Conservation (phyloP, 1,140 invertebrate genomes). For the Protaetia brevitarsis region DNA sequence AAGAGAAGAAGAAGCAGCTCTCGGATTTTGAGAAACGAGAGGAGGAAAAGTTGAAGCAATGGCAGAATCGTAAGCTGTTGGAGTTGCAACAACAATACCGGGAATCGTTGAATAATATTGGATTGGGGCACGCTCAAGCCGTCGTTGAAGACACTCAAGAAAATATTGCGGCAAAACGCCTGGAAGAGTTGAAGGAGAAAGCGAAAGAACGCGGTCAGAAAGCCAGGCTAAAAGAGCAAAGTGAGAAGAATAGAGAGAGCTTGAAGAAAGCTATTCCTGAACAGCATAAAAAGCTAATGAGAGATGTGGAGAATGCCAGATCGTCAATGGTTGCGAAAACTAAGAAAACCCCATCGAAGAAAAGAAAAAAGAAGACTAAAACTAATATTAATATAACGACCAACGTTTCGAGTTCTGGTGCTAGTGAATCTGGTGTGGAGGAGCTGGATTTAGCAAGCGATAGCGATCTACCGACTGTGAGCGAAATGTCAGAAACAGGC, state of each 20-base stretch:
- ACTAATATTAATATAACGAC: slow-evolving; percentile 20
- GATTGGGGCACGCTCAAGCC: slow-evolving; percentile 50
- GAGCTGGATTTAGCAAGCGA: neutral
- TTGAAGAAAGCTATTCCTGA: slow-evolving; percentile 39
- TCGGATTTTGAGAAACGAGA: slow-evolving; percentile 48
- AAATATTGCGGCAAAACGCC: slow-evolving; percentile 41
- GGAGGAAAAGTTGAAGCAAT: slow-evolving; percentile 47
- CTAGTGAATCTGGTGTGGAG: neutral
- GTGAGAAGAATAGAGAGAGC: slow-evolving; percentile 34
- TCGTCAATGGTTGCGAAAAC: slow-evolving; percentile 45
- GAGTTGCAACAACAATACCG: slow-evolving; percentile 52
- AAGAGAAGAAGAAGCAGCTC: slow-evolving; percentile 48
- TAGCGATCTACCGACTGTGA: neutral
- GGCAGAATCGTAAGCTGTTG: slow-evolving; percentile 50
- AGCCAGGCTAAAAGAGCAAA: slow-evolving; percentile 43
- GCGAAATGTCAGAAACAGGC: neutral
- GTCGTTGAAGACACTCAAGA: slow-evolving; percentile 41
- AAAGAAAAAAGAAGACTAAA: slow-evolving; percentile 19
- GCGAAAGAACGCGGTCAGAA: slow-evolving; percentile 49
- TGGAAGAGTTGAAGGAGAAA: slow-evolving; percentile 42
- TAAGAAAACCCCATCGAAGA: slow-evolving; percentile 29
- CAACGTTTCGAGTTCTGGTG: neutral
- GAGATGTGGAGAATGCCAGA: slow-evolving; percentile 52
- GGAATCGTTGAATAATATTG: slow-evolving; percentile 53
- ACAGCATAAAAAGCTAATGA: slow-evolving; percentile 47